Percentiles rank a stretch among this genome's conserved stretches.
Evolutionary conservation across 2,113 vertebrate species (phyloP).

Genomic region (Potamarius usumacintae): DNA sequence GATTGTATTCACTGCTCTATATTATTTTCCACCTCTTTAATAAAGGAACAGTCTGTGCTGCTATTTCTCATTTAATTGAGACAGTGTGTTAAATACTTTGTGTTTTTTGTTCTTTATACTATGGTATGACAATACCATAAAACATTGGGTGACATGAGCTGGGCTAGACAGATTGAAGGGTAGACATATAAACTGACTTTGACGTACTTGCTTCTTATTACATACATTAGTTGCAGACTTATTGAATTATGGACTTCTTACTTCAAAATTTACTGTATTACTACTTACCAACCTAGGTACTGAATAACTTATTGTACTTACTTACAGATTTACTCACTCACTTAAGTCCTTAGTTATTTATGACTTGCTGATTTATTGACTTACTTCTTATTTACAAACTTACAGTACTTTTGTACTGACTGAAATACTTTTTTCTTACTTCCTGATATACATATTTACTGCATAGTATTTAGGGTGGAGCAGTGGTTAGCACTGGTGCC

Average conservation of each 20-base stretch:
- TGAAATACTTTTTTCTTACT: background rate
- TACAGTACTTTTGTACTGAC: background rate
- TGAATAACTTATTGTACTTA: background rate
- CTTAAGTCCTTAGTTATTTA: too few relatives aligned
- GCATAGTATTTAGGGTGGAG: too few relatives aligned
- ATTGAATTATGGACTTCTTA: background rate
- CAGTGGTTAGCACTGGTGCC: too few relatives aligned
- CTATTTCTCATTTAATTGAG: background rate
- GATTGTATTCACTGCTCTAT: background rate
- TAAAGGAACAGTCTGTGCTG: background rate
- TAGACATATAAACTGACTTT: background rate
- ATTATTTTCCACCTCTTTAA: conserved; percentile 13
- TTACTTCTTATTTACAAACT: background rate
- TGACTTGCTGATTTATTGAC: background rate
- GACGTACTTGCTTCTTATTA: background rate
- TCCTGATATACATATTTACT: background rate
- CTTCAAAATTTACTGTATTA: background rate
- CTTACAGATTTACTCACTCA: background rate
- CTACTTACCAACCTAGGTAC: background rate
- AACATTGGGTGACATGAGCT: background rate
- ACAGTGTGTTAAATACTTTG: background rate
- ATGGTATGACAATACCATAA: background rate
- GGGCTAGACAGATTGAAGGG: background rate
- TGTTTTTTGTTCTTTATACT: background rate
- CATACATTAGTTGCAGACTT: background rate